Base-by-base conservation (phyloP, 1,140 invertebrate genomes). In the Ladona fulva region DNA sequence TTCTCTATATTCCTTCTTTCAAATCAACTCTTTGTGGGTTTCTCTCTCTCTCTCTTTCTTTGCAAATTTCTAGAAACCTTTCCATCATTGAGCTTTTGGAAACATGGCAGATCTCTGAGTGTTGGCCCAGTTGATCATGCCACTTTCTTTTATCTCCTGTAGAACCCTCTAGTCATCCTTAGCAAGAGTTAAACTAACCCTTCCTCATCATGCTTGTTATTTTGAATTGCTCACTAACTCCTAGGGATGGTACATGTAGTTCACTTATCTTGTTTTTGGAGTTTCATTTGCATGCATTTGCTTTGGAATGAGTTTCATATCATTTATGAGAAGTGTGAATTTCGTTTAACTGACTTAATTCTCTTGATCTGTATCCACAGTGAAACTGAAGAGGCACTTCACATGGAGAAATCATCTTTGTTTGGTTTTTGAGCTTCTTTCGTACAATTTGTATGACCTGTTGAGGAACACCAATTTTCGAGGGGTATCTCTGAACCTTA, bases 401-500 rank as follows among this genome's bases (percentile, higher is more conserved):
- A 98, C 98, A 94, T 99, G 96, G 96, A 91, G 95, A 81, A 98
- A 98, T 89, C 98, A 99, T 90, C 90, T 99, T 86, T 99, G 98
- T 91, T 91, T 99, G 86, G 98, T 99, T 83, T 99, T 99, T 89
- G 98, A 99, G 89, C 90, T 99, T 83, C 89, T 99, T 78, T 99
- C 98, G 81, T 99, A 99, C 90, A 99, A 99, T 87, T 89, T 99
- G 81, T 99, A 99, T 87, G 98, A 99, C 88, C 89, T 99, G 85
- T 90, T 99, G 84, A 92, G 97, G 84, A 99, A 99, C 90, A 99
- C 98, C 80, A 99, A 98, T 89, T 99, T 99, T 88, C 93, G 97
- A 81, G 98, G 98, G 79, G 98, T 99, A 29, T 99, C 97, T 81
- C 90, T 99, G 81, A 99, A 99, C 89, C 90, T 99, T 84, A 99